Conservation (phyloP, 2,113 vertebrate genomes). For the Plestiodon gilberti region DNA sequence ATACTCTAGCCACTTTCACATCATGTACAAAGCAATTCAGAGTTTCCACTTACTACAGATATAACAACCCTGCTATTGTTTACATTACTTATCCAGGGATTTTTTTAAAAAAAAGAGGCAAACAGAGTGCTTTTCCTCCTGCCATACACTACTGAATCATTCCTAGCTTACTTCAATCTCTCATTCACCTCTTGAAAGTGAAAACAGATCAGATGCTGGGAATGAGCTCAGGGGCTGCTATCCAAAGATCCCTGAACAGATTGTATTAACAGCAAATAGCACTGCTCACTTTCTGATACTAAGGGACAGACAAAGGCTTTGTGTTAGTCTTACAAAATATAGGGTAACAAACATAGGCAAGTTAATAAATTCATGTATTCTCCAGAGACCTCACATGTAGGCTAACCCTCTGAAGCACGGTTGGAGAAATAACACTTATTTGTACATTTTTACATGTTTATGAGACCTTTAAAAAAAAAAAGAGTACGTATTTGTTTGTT, state of each 20-base stretch:
- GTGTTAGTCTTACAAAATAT: not conserved
- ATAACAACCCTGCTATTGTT: not conserved
- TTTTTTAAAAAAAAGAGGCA: not conserved
- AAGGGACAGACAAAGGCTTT: not conserved
- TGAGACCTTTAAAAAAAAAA: not conserved
- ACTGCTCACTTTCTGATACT: not conserved
- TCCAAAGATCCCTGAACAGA: not conserved
- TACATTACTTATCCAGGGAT: constrained; percentile 9
- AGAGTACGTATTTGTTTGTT: not conserved
- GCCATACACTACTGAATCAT: not conserved
- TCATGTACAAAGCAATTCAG: not conserved
- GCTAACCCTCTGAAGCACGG: not conserved
- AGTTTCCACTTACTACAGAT: not conserved
- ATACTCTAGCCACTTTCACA: not conserved
- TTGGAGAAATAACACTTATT: not conserved
- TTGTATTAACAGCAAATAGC: not conserved
- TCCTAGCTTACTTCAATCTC: not conserved
- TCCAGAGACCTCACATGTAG: not conserved
- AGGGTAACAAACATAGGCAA: not conserved
- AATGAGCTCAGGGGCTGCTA: not conserved
- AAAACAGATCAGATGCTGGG: not conserved
- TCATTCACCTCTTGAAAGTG: constrained; percentile 18
- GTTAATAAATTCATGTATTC: not conserved
- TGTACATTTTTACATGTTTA: not conserved
- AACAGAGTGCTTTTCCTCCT: not conserved